These are phyloP conservation scores for Brachyalestes nurse DNA, from an alignment of 2,797 vertebrate genomes.

Conservation along the genomic window DNA sequence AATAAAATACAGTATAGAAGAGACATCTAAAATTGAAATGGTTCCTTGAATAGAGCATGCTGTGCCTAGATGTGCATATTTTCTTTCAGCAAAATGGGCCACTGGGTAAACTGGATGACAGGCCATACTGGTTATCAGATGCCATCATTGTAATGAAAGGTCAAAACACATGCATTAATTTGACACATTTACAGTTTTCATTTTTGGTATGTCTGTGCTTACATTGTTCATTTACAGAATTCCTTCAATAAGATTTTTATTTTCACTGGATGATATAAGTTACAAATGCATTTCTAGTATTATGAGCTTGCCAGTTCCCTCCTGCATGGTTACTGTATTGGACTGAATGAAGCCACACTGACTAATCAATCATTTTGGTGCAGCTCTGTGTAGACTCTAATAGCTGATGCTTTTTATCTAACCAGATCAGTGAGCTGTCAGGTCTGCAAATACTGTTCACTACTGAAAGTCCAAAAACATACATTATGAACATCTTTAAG, in stretches of 20 bases:
- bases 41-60: background rate
- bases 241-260: background rate
- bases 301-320: conserved; percentile 9
- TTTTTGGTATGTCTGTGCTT: background rate
- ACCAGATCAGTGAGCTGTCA: conserved; percentile 9
- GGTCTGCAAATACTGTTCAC: conserved; percentile 1
- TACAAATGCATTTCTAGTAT: conserved; percentile 11
- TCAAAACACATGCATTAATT: background rate
- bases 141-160: conserved; percentile 1
- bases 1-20: conserved; percentile 1
- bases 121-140: conserved; percentile 12
- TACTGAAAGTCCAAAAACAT: conserved; percentile 18
- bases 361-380: conserved; percentile 33
- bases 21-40: conserved; percentile 11
- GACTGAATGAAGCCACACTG: conserved; percentile 29
- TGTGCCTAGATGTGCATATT: background rate
- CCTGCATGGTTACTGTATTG: conserved; percentile 7
- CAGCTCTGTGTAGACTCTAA: conserved; percentile 27
- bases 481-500: conserved; percentile 12
- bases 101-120: conserved; percentile 7
- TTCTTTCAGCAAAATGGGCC: background rate
- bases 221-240: background rate
- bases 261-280: background rate
- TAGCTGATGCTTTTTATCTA: conserved; percentile 9
- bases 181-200: background rate